Evolutionary conservation across 2,797 vertebrate species (phyloP).

Genomic region (Kryptopterus vitreolus): DNA sequence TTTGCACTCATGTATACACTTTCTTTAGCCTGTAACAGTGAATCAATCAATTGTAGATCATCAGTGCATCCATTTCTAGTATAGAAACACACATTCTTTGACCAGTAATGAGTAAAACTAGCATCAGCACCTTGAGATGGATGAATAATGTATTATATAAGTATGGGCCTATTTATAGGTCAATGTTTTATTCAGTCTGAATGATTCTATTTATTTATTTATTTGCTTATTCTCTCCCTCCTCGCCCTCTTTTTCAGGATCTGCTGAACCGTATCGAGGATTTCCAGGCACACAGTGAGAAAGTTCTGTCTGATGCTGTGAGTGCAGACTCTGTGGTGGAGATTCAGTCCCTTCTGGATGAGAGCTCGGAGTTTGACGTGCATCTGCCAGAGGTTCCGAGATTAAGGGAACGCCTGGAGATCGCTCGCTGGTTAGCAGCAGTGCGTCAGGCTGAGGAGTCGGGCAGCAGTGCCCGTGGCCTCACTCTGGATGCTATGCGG

Average conservation of each 20-base stretch:
- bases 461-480: conserved; percentile 57
- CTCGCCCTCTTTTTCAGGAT: conserved; percentile 69
- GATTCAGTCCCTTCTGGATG: conserved; percentile 85
- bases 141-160: neutral
- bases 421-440: conserved; percentile 89
- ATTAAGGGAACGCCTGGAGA: conserved; percentile 84
- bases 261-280: conserved; percentile 90
- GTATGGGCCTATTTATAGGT: neutral
- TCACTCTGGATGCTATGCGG: conserved; percentile 89
- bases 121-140: neutral
- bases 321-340: conserved; percentile 73
- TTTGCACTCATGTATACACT: neutral
- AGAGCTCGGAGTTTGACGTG: conserved; percentile 90
- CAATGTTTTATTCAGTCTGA: neutral
- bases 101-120: neutral
- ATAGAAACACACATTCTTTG: neutral
- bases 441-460: conserved; percentile 79
- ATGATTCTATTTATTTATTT: neutral
- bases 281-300: conserved; percentile 90
- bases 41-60: neutral
- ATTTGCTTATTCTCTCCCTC: neutral
- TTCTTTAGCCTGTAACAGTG: neutral
- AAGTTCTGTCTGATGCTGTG: conserved; percentile 82
- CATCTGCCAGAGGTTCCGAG: conserved; percentile 84
- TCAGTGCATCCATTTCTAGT: neutral